Percentiles rank a stretch among this genome's conserved stretches.
Conservation (phyloP, 2,888 invertebrate genomes). For the Ophonus ardosiacus region DNA sequence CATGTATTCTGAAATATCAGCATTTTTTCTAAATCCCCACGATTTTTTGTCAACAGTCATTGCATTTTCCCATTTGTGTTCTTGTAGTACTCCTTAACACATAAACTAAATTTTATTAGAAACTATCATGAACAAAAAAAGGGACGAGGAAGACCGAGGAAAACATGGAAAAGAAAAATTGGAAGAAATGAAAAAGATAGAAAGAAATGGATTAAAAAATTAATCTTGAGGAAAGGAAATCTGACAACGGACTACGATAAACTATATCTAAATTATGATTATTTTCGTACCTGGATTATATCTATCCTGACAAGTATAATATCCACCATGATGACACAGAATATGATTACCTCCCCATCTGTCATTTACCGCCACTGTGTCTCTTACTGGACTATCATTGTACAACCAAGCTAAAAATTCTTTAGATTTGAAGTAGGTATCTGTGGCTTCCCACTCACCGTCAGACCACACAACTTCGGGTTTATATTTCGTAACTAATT, state of each 20-base stretch:
- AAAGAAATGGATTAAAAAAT: too few relatives aligned
- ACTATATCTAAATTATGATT: too few relatives aligned
- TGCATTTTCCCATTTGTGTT: conserved; percentile 97
- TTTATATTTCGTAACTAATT: conserved; percentile 81
- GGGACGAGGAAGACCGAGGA: too few relatives aligned
- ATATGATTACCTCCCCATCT: conserved; percentile 90
- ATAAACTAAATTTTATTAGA: neutral
- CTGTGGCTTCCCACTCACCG: conserved; percentile 92
- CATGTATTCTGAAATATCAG: conserved; percentile 82
- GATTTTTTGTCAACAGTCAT: conserved; percentile 92
- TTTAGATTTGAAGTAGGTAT: conserved; percentile 87
- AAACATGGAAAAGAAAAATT: too few relatives aligned
- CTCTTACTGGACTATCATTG: conserved; percentile 89
- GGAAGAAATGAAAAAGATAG: too few relatives aligned
- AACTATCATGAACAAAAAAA: too few relatives aligned
- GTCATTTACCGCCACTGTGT: conserved; percentile 92
- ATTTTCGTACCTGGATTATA: conserved; percentile 81
- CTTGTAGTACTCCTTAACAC: conserved; percentile 78
- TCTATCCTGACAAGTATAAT: conserved; percentile 88
- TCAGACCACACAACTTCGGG: conserved; percentile 92
- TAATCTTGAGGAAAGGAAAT: too few relatives aligned
- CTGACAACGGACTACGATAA: too few relatives aligned
- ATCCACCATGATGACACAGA: conserved; percentile 90
- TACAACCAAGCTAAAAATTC: conserved; percentile 92
- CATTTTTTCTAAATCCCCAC: conserved; percentile 91